Evolutionary conservation across 1,140 invertebrate species (phyloP).

Genomic region (Eumaeus atala): DNA sequence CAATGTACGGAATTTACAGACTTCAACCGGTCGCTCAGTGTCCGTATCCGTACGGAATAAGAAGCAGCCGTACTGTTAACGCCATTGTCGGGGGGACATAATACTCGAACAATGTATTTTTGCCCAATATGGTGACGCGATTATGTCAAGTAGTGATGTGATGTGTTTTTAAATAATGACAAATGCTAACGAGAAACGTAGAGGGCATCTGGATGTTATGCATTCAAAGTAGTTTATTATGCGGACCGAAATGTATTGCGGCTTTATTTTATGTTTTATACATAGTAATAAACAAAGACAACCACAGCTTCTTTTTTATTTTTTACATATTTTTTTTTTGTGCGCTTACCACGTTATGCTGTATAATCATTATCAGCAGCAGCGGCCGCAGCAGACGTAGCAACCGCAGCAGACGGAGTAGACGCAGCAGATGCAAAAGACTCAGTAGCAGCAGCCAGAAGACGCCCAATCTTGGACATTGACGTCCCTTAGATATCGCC

Average conservation of each 20-base stretch:
- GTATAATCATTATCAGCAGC: slow-evolving; percentile 1
- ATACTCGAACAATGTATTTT: slow-evolving; percentile 63
- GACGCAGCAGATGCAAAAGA: too few relatives aligned
- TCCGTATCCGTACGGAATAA: slow-evolving; percentile 71
- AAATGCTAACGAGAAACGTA: slow-evolving; percentile 50
- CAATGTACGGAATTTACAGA: slow-evolving; percentile 68
- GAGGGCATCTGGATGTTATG: slow-evolving; percentile 19
- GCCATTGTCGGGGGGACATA: slow-evolving; percentile 62
- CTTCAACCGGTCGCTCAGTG: slow-evolving; percentile 50
- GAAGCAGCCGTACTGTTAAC: slow-evolving; percentile 69
- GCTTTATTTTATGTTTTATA: background rate
- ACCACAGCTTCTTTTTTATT: background rate
- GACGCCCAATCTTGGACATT: too few relatives aligned
- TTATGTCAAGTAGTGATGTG: slow-evolving; percentile 65
- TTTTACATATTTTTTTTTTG: background rate
- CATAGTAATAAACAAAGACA: background rate
- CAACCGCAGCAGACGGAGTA: too few relatives aligned
- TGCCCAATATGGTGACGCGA: slow-evolving; percentile 63
- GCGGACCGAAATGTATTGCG: background rate
- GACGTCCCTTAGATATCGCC: too few relatives aligned
- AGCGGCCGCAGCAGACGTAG: too few relatives aligned
- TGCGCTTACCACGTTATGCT: background rate
- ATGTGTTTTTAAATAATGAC: slow-evolving; percentile 68
- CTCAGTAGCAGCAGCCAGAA: too few relatives aligned
- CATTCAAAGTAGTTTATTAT: slow-evolving; percentile 7